Evolutionary conservation across 2,797 vertebrate species (phyloP).

Genomic region (Prionace glauca): DNA sequence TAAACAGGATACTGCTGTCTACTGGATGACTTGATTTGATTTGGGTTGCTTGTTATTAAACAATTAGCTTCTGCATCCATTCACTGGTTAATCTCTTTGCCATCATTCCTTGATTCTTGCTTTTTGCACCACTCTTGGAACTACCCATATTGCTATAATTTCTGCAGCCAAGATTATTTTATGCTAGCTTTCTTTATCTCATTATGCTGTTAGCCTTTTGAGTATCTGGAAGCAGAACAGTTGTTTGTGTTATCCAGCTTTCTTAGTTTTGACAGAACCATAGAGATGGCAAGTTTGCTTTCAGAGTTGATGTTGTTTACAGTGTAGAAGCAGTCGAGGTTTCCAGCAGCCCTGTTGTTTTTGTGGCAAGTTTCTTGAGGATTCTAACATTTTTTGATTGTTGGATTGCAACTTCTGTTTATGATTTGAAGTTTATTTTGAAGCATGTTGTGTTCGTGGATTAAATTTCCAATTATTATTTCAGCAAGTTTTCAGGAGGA

Average conservation of each 20-base stretch:
- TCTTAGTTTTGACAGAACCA: not conserved
- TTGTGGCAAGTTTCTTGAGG: not conserved
- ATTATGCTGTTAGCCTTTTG: not conserved
- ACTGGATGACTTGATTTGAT: not conserved
- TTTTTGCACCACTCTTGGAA: not conserved
- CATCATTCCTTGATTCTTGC: not conserved
- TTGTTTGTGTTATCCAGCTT: not conserved
- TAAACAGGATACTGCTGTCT: not conserved
- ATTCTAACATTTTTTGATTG: no score
- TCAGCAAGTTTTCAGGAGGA: not conserved
- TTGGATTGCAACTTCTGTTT: not conserved
- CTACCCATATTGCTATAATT: not conserved
- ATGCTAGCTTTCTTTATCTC: not conserved
- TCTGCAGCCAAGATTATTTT: not conserved
- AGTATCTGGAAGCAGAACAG: not conserved
- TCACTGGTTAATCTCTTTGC: not conserved
- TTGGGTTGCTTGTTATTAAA: not conserved
- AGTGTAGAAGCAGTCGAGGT: not conserved
- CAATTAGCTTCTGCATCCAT: not conserved
- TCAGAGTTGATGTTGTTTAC: not conserved
- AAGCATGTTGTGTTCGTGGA: not conserved
- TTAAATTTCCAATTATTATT: not conserved
- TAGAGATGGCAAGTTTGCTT: not conserved
- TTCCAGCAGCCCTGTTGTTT: not conserved
- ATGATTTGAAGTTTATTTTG: not conserved